A percentile compares a stretch with the other conserved stretches of the same genome.
Conservation (phyloP, 2,888 invertebrate genomes). For the Neuroscelio doddi region DNA sequence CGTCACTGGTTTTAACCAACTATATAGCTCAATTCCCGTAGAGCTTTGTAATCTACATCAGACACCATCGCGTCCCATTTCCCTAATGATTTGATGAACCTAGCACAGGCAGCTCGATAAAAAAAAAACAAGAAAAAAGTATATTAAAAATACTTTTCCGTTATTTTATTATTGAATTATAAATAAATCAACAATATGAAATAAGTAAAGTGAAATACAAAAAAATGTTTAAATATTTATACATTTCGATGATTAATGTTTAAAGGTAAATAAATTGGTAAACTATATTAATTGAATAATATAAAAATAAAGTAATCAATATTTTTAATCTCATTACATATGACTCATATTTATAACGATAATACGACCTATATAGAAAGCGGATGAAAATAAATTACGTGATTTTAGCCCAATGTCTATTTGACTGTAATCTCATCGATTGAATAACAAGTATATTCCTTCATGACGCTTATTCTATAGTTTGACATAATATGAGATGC, state of each 20-base stretch:
- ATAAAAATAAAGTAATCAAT: too few relatives aligned
- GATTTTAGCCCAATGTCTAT: slow-evolving; percentile 9
- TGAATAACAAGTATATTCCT: slow-evolving; percentile 11
- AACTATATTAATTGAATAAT: too few relatives aligned
- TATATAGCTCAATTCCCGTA: slow-evolving; percentile 41
- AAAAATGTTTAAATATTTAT: too few relatives aligned
- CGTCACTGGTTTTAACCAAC: slow-evolving; percentile 24
- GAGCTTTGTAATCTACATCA: slow-evolving; percentile 51
- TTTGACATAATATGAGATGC: slow-evolving; percentile 14
- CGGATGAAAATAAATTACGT: not conserved
- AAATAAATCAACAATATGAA: slow-evolving; percentile 30
- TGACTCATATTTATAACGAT: slow-evolving; percentile 5
- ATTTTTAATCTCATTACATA: too few relatives aligned
- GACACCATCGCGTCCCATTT: slow-evolving; percentile 59
- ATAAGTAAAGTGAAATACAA: too few relatives aligned
- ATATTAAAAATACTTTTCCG: slow-evolving; percentile 4
- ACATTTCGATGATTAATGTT: too few relatives aligned
- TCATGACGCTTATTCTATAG: slow-evolving; percentile 1
- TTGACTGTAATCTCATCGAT: slow-evolving; percentile 20
- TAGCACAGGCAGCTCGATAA: slow-evolving; percentile 34
- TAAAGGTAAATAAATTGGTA: too few relatives aligned
- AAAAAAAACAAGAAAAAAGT: slow-evolving; percentile 21
- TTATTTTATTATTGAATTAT: slow-evolving; percentile 16
- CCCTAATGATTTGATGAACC: slow-evolving; percentile 57
- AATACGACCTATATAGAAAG: slow-evolving; percentile 14